These are phyloP conservation scores for Pempheris klunzingeri DNA, from an alignment of 2,797 vertebrate species.

Conservation along the genomic window DNA sequence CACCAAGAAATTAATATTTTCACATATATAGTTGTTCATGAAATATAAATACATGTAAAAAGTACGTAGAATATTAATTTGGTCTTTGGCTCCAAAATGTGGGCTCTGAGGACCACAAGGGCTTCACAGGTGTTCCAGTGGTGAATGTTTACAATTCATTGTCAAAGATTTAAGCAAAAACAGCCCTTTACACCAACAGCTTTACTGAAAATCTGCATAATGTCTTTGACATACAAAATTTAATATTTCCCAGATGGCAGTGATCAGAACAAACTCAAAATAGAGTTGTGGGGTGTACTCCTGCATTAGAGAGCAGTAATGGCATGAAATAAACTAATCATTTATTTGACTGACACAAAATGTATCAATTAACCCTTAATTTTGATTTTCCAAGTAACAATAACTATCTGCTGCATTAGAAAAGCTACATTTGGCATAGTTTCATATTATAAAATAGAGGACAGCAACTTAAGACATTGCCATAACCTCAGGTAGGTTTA, in stretches of 20 bases:
- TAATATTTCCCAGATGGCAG: not conserved
- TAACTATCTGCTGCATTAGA: not conserved
- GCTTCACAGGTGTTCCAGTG: not conserved
- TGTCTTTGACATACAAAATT: not conserved
- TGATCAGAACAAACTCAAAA: conserved; percentile 4
- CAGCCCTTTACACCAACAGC: not conserved
- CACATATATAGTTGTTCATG: conserved; percentile 10
- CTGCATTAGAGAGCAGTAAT: not conserved
- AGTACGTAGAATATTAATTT: not conserved
- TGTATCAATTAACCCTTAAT: not conserved
- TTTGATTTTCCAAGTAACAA: not conserved
- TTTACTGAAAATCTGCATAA: not conserved
- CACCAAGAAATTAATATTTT: not conserved
- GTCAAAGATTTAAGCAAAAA: not conserved
- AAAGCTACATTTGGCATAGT: not conserved
- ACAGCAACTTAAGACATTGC: not conserved
- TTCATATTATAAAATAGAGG: not conserved
- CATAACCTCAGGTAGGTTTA: not conserved
- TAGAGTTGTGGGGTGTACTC: not conserved
- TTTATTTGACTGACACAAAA: not conserved
- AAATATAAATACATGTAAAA: conserved; percentile 10
- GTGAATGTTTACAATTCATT: not conserved
- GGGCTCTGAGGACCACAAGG: conserved; percentile 37
- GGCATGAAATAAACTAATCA: not conserved
- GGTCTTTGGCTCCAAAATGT: not conserved